Base-by-base conservation (phyloP, 2,113 vertebrate genomes). In the Hippolais icterina region DNA sequence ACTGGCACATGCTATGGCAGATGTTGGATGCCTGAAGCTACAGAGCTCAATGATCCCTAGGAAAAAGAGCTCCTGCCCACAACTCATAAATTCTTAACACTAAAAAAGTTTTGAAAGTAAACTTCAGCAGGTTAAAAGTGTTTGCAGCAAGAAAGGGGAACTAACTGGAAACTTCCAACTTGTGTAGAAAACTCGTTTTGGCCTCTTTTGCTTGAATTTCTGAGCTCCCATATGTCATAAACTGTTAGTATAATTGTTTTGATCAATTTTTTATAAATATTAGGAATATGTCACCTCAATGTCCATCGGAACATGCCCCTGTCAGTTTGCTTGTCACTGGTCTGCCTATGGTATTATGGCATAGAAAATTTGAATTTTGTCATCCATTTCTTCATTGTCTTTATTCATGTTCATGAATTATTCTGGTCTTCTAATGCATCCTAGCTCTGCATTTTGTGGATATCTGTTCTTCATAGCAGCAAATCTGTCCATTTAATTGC, bases 401-500 rank as follows among this genome's bases (percentile, higher is more conserved):
- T 69, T 39, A 39, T 53, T 61, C 47, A 63, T 22, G 28, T 81
- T 94, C 79, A 52, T 94, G n/a, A 95, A 79, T 74, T 94, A 95
- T 91, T 96, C 89, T 87, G 78, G 61, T 60, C 56, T 70, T 94
- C 92, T 95, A 79, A 92, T 87, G 72, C 69, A 88, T 92, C 47
- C 65, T 84, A 66, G 50, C 61, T 80, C 46, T 91, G 59, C 35
- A 56, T 89, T 95, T 85, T 89, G 46, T 5, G 31, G 47, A 49
- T 94, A 86, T 84, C 83, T 84, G 24, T 91, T 95, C 83, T 86
- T 84, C 66, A 68, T 79, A 88, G 88, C 88, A 96, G 60, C 69
- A 91, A 87, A 90, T 91, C 81, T 96, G 78, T 86, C 88, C 82
- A 66, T 90, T 95, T 93, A 96, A 96, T 96, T 96, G 86, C 93